Conservation (phyloP, 2,888 invertebrate species). For the Biston stratarius region DNA sequence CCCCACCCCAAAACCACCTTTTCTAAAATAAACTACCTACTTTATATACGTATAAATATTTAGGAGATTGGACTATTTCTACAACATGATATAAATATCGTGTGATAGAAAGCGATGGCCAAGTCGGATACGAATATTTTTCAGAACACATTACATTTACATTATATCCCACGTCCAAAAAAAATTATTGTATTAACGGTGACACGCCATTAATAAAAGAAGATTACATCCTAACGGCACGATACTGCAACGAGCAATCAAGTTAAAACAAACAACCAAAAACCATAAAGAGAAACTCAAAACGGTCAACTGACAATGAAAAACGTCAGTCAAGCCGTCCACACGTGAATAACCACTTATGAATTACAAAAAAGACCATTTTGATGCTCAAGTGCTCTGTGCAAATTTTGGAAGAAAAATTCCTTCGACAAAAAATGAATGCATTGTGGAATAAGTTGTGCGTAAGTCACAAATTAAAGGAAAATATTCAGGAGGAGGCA, state of each 20-base stretch:
- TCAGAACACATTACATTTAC: slow-evolving; percentile 1
- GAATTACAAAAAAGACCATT: slow-evolving; percentile 66
- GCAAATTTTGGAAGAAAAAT: slow-evolving; percentile 46
- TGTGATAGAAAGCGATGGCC: slow-evolving; percentile 8
- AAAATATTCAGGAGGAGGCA: slow-evolving; percentile 75
- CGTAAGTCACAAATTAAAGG: slow-evolving; percentile 74
- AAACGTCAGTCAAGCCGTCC: slow-evolving; percentile 72
- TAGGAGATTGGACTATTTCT: too few relatives aligned
- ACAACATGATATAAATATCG: neutral
- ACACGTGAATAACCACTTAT: slow-evolving; percentile 71
- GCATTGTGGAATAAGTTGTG: slow-evolving; percentile 63
- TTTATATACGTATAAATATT: too few relatives aligned
- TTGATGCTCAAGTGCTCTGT: slow-evolving; percentile 61
- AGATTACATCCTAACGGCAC: slow-evolving; percentile 39
- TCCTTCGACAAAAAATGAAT: slow-evolving; percentile 41
- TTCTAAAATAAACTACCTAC: too few relatives aligned
- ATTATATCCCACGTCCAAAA: slow-evolving; percentile 1
- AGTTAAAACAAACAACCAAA: slow-evolving; percentile 50
- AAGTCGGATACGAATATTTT: neutral
- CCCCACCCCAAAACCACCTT: too few relatives aligned
- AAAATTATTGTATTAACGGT: slow-evolving; percentile 19
- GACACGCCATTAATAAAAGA: slow-evolving; percentile 26
- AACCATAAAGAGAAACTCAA: slow-evolving; percentile 57
- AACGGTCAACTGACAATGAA: slow-evolving; percentile 67
- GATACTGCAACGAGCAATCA: slow-evolving; percentile 43